These are phyloP conservation scores for Lochmaea crataegi DNA, from an alignment of 2,888 invertebrate species.

Conservation along the genomic window DNA sequence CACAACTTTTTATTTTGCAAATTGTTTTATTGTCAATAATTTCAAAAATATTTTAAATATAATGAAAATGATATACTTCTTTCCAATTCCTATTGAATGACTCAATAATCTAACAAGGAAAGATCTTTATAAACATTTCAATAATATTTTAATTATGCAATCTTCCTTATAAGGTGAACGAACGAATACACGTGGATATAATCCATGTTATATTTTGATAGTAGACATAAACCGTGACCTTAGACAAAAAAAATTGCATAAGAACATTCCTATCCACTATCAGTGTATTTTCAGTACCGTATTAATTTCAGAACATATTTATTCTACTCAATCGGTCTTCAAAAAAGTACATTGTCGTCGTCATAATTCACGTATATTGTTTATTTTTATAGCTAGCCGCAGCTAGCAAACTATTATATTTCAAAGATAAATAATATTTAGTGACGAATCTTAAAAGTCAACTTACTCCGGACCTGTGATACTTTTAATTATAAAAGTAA, in stretches of 20 bases:
- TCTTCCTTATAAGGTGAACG: not conserved
- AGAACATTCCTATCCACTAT: not conserved
- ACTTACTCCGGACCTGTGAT: not conserved
- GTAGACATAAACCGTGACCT: not conserved
- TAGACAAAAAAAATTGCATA: not conserved
- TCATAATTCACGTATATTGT: too few species aligned
- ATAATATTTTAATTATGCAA: conserved; percentile 4
- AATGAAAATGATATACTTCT: too few species aligned
- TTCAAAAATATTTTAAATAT: too few species aligned
- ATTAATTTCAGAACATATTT: not conserved
- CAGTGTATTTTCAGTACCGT: not conserved
- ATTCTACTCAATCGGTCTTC: not conserved
- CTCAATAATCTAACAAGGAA: not conserved
- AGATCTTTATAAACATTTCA: not conserved
- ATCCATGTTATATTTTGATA: not conserved
- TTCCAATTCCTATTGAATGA: not conserved
- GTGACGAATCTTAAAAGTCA: not conserved
- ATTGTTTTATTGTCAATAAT: too few species aligned
- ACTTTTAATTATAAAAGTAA: not conserved
- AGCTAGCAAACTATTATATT: too few species aligned
- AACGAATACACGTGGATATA: not conserved
- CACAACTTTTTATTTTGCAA: too few species aligned
- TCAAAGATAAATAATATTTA: too few species aligned
- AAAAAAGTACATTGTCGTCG: too few species aligned
- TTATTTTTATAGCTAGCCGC: too few species aligned